Conservation (phyloP, 1,140 invertebrate species). For the Halyomorpha halys region DNA sequence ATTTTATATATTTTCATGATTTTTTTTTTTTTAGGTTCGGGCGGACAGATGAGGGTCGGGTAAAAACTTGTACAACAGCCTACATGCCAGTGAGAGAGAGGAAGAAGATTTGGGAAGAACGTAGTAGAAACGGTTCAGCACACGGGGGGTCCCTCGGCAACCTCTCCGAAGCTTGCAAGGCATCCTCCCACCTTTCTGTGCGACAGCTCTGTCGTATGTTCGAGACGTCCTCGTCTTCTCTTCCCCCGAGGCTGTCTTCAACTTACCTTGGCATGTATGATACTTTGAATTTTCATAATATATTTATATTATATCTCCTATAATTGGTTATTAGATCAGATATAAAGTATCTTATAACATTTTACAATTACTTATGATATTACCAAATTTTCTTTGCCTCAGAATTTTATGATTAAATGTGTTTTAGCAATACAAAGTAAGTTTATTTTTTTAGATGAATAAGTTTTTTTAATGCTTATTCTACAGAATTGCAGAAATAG, state of each 20-base stretch:
- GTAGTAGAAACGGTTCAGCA: background rate
- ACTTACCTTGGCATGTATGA: background rate
- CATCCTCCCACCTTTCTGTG: background rate
- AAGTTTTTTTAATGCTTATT: no score
- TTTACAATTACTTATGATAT: no score
- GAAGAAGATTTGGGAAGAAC: slow-evolving; percentile 29
- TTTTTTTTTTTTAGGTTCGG: no score
- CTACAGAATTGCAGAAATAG: no score
- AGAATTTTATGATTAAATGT: no score
- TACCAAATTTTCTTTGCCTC: no score
- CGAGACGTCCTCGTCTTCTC: background rate
- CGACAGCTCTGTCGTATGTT: background rate
- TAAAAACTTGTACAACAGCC: slow-evolving; percentile 37
- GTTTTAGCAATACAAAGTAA: no score
- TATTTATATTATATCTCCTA: no score
- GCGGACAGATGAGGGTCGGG: background rate
- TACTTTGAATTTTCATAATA: background rate
- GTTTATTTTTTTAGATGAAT: no score
- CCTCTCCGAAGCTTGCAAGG: background rate
- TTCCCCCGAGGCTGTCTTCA: background rate
- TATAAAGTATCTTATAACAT: no score
- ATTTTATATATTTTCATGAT: no score
- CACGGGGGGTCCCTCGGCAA: background rate
- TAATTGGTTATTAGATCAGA: no score
- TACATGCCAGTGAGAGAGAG: slow-evolving; percentile 52